These are phyloP conservation scores for Cotesia glomerata DNA, from an alignment of 1,140 invertebrate genomes.

Conservation along the genomic window DNA sequence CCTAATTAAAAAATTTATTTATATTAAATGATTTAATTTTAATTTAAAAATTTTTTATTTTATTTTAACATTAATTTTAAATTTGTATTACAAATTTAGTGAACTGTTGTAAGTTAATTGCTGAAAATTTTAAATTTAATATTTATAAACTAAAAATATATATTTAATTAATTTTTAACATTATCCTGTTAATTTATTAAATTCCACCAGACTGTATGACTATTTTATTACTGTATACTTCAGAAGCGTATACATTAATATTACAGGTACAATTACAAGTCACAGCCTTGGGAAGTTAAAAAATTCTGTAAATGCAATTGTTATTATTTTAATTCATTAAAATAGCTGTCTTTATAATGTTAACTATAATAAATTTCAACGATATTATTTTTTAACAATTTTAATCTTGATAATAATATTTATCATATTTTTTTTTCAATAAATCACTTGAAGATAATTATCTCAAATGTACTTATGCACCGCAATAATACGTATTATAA, in stretches of 20 bases:
- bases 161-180: neutral
- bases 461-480: neutral
- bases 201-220: neutral
- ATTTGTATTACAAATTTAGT: too few species aligned
- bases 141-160: neutral
- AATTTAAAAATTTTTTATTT: too few species aligned
- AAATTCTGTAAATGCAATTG: slow-evolving; percentile 11
- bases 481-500: neutral
- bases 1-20: neutral
- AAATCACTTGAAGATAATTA: neutral
- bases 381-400: neutral
- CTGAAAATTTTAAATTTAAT: neutral
- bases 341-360: neutral
- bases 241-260: neutral
- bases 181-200: neutral
- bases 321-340: neutral
- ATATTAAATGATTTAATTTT: too few species aligned
- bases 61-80: too few species aligned
- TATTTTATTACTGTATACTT: slow-evolving; percentile 9
- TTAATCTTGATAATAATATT: neutral
- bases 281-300: slow-evolving; percentile 22
- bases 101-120: too few species aligned
- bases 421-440: neutral
- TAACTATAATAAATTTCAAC: neutral
- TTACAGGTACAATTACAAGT: slow-evolving; percentile 24